Evolutionary conservation across 53 echinoderm and acorn worm genomes (phyloP).

Genomic region (Apostichopus leukothele): DNA sequence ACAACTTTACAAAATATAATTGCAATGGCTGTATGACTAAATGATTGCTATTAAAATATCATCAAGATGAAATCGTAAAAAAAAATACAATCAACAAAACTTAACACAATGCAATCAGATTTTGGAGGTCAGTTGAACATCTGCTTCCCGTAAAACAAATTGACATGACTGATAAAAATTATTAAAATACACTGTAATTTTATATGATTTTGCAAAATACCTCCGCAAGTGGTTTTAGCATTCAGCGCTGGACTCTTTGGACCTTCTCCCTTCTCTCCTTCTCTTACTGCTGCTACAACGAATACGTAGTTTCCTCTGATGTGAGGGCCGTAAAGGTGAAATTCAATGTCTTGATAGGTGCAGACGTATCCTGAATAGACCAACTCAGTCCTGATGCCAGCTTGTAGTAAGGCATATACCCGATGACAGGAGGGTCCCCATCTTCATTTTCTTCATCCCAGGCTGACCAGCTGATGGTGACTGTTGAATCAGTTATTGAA

Average conservation of each 20-base stretch:
- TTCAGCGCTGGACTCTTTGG: background rate
- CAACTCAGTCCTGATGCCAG: background rate
- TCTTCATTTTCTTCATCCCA: background rate
- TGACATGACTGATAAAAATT: no score
- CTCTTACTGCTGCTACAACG: constrained; percentile 10
- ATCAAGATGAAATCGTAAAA: no score
- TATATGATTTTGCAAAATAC: background rate
- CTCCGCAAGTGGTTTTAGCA: background rate
- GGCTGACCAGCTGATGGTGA: constrained; percentile 1
- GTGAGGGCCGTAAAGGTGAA: background rate
- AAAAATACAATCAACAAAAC: no score
- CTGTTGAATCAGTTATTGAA: background rate
- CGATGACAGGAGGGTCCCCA: constrained; percentile 5
- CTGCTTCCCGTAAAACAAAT: no score
- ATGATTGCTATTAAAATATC: no score
- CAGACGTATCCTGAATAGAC: background rate
- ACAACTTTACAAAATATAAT: no score
- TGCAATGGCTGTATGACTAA: no score
- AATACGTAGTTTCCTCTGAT: background rate
- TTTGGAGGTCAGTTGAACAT: no score
- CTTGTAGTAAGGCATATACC: background rate
- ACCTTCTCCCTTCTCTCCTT: background rate
- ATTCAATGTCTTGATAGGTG: background rate
- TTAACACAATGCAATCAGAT: no score
- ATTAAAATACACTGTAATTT: no score